These are phyloP conservation scores for Penaeus monodon DNA, from an alignment of 2,888 invertebrate species.

Conservation along the genomic window DNA sequence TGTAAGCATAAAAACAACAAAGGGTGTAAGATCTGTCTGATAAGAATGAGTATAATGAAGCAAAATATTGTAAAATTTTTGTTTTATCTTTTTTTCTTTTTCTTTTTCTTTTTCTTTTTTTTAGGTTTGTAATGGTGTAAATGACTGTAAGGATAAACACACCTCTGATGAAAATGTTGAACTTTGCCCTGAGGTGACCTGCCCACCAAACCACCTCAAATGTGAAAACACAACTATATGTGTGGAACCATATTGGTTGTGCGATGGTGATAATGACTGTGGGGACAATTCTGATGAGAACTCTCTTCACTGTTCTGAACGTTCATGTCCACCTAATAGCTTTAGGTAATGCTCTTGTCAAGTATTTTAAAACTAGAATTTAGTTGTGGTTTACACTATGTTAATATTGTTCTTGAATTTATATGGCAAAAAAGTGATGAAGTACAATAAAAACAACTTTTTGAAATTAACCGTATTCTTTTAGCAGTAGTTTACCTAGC, in stretches of 20 bases:
- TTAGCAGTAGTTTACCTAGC: too few species aligned
- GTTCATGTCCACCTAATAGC: conserved; percentile 90
- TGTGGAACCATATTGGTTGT: conserved; percentile 97
- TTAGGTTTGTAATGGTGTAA: conserved; percentile 87
- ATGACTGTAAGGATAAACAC: conserved; percentile 92
- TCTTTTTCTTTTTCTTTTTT: neutral
- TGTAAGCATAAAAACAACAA: too few species aligned
- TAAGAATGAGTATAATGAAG: too few species aligned
- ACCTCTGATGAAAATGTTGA: conserved; percentile 93
- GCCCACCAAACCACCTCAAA: conserved; percentile 89
- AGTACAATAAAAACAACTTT: too few species aligned
- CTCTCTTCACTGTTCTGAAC: conserved; percentile 86
- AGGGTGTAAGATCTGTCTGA: too few species aligned
- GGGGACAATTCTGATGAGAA: conserved; percentile 94
- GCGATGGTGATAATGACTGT: conserved; percentile 95
- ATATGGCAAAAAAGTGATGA: too few species aligned
- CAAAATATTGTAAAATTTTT: too few species aligned
- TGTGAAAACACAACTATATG: conserved; percentile 96
- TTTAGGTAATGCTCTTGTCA: conserved; percentile 73
- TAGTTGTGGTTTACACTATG: too few species aligned
- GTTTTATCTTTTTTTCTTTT: neutral
- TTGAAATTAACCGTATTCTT: too few species aligned
- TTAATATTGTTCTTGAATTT: too few species aligned
- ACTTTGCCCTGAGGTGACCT: conserved; percentile 90
- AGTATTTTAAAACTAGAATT: too few species aligned